Evolutionary conservation across 2,797 vertebrate species (phyloP), one percentile per base, ranked within the genome.

Genomic region (Cephalopachus bancanus): DNA sequence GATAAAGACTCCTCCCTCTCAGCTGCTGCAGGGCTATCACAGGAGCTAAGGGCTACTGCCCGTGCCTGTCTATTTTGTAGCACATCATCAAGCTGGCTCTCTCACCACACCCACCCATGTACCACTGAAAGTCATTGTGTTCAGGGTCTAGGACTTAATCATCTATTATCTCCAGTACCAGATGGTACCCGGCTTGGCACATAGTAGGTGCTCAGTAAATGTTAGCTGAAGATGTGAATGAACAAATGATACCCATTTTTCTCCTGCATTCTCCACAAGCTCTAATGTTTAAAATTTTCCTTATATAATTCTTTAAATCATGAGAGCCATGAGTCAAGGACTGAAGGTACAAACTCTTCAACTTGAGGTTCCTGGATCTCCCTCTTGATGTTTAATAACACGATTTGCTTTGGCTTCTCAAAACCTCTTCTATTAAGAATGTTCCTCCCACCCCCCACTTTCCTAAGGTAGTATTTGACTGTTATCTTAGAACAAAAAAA

Each of bases 401-500:
- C 0, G 28, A 89, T 44, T 65, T 22, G 12, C 53, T 90, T 78
- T 15, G 0, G 16, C 26, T 53, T 59, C 53, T 37, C 80, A 67
- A 81, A 71, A 67, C 20, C 24, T 26, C 69, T 81, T 67, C 83
- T 30, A 15, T 28, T 71, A 71, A 55, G 44, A 85, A 78, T 44
- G 28, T 17, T 51, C n/a, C 11, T 26, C 8, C 3, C 30, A 16
- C 64, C 62, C 11, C 59, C 57, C 11, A 19, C 51, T 85, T 89
- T 91, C 69, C 55, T 62, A 69, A 72, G 24, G 74, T 78, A 3
- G 37, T 37, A 59, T 91, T 76, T 53, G 5, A 28, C 57, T 59
- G 10, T 83, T 60, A 49, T 72, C 49, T 49, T 59, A 83, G 59
- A 76, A 85, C 91, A 83, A 55, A 22, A 72, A 86, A 87, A 91